Conservation (phyloP, 2,888 invertebrate genomes). For the Bellardia bayeri region DNA sequence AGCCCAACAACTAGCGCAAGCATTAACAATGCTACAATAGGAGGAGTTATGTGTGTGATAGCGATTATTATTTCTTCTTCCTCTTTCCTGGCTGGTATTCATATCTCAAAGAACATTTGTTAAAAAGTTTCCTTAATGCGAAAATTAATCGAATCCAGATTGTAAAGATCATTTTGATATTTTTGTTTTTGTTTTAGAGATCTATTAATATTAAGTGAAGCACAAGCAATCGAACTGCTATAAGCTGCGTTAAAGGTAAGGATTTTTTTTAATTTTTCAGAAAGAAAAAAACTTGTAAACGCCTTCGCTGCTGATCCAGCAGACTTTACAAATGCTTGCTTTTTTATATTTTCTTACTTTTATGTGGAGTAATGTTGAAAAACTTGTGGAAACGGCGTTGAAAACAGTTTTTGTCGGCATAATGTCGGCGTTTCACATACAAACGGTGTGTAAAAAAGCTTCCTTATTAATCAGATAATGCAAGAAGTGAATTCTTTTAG, state of each 20-base stretch:
- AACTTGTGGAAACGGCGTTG: conserved; percentile 79
- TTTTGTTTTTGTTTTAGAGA: conserved; percentile 25
- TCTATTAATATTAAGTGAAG: conserved; percentile 54
- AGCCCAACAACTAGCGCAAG: conserved; percentile 59
- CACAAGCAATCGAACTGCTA: not conserved
- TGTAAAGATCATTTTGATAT: conserved; percentile 71
- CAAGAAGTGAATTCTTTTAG: not conserved
- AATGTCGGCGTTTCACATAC: conserved; percentile 43
- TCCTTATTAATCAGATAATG: conserved; percentile 46
- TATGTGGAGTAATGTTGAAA: conserved; percentile 39
- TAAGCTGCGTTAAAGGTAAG: too few species aligned
- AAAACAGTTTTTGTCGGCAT: conserved; percentile 82
- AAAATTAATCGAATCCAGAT: conserved; percentile 83
- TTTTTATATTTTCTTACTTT: conserved; percentile 18
- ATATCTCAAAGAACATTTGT: conserved; percentile 63
- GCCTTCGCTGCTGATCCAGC: conserved; percentile 77
- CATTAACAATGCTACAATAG: conserved; percentile 72
- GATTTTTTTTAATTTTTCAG: conserved; percentile 64
- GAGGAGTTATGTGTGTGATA: conserved; percentile 71
- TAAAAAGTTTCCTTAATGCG: conserved; percentile 79
- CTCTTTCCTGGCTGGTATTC: conserved; percentile 38
- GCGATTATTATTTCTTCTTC: conserved; percentile 67
- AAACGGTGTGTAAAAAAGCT: conserved; percentile 53
- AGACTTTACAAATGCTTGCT: not conserved
- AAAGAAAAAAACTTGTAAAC: conserved; percentile 74